Evolutionary conservation across 2,113 vertebrate species (phyloP), one percentile per base, ranked within the genome.

Genomic region (Neogale vison): DNA sequence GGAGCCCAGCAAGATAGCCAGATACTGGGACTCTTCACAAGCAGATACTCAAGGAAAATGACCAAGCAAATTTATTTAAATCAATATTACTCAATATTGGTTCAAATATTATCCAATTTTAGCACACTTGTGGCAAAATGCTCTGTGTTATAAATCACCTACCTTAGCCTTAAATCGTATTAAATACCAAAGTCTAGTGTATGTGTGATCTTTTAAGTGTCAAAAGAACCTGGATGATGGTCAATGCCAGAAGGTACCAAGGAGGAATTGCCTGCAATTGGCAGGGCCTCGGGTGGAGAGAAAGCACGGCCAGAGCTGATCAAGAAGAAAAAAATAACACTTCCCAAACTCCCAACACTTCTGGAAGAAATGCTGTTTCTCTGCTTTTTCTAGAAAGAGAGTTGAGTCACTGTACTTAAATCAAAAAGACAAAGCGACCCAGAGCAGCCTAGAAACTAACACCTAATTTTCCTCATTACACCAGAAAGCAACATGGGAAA

Each of bases 21-120:
- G 87, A 42, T 71, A 39, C n/a, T 0, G 1, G 9, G 17, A 18
- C 34, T 84, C 31, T n/a, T 1, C 52, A 12, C 7, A 9, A 39
- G 0, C 0, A 88, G 36, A 21, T 0, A 3, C 4, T 4, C 24
- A 34, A 36, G 17, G 36, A 18, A 76, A 69, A 80, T 0, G 21
- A 15, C 31, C 50, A 26, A 71, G 14, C 0, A 15, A 57, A 17
- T 29, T 83, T 23, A 31, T 21, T 67, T 34, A 67, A 67, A 34
- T 67, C 63, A 67, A 34, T 34, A 67, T 67, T 67, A 67, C 34
- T 67, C 63, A 67, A 67, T 34, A 34, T 67, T 34, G 31, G 34
- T 67, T 67, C 63, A 34, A 67, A 34, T 67, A 67, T 67, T n/a
- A 34, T 36, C 63, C 23, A 31, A 14, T 39, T 36, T 83, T 23